Percentiles rank a stretch among this genome's conserved stretches.
These are phyloP conservation scores for Oostethus manadensis DNA, from an alignment of 2,113 vertebrate species.

Conservation along the genomic window DNA sequence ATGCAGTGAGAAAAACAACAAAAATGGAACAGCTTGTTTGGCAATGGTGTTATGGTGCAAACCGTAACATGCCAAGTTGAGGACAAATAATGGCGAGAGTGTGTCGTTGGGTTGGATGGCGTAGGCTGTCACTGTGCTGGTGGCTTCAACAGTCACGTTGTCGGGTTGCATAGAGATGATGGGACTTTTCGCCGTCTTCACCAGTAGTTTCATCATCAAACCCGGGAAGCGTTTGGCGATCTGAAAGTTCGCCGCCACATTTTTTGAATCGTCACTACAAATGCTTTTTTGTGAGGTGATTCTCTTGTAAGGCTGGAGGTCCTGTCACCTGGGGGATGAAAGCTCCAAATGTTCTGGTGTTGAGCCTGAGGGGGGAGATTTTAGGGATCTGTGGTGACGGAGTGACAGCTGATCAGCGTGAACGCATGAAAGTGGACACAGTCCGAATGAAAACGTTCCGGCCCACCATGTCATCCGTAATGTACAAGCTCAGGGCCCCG, in stretches of 20 bases:
- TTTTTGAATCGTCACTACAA: not conserved
- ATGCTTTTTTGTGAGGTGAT: not conserved
- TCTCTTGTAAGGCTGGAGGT: not conserved
- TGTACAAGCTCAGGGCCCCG: conserved; percentile 57
- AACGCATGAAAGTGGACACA: not conserved
- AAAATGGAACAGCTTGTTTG: not conserved
- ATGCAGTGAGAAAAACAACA: not conserved
- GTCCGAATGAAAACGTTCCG: no score
- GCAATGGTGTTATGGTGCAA: not conserved
- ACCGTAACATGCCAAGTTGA: conserved; percentile 61
- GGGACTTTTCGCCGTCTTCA: conserved; percentile 47
- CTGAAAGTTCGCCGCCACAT: conserved; percentile 25
- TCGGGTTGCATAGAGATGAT: conserved; percentile 47
- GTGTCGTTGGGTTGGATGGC: conserved; percentile 66
- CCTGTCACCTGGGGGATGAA: conserved; percentile 65
- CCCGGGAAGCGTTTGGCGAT: conserved; percentile 63
- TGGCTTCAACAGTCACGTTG: conserved; percentile 48
- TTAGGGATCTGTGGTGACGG: conserved; percentile 59
- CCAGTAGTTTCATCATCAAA: conserved; percentile 66
- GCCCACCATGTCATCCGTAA: conserved; percentile 75
- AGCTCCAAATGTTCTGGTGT: conserved; percentile 60
- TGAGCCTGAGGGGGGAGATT: conserved; percentile 62
- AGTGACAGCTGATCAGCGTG: not conserved
- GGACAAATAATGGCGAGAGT: conserved; percentile 65
- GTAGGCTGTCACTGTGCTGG: conserved; percentile 53